phyloP scores from a whole-genome alignment of 2,113 vertebrate genomes.

The Rhegmatorhina hoffmannsi region DNA sequence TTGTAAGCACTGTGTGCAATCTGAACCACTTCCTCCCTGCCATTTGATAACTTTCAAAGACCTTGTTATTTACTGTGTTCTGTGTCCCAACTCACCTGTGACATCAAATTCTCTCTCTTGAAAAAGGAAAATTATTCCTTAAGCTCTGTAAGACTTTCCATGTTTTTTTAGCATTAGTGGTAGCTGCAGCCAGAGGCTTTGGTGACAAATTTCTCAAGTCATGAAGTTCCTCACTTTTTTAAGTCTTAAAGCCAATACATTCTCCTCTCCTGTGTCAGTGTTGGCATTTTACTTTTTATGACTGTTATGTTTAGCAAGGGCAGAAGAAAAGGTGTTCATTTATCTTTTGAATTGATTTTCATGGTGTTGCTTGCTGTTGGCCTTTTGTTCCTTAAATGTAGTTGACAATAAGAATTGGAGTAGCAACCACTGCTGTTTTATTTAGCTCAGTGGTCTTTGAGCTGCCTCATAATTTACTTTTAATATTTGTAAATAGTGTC shows the following conservation, averaged over 20 bases:
- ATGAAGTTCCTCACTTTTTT: not conserved
- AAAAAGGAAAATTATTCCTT: not conserved
- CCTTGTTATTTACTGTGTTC: not conserved
- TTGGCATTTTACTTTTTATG: slow-evolving; percentile 23
- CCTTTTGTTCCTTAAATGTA: not conserved
- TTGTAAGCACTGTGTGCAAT: not conserved
- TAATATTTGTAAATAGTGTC: slow-evolving; percentile 44
- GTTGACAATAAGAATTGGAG: not conserved
- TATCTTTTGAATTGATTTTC: slow-evolving; percentile 12
- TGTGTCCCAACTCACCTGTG: not conserved
- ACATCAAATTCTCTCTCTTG: not conserved
- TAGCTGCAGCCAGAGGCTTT: not conserved
- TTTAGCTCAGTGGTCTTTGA: not conserved
- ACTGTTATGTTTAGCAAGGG: not conserved
- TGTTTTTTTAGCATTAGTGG: not conserved
- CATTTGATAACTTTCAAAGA: not conserved
- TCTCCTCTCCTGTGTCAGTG: not conserved
- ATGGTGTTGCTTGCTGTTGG: not conserved
- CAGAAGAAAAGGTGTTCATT: not conserved
- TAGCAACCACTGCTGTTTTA: not conserved
- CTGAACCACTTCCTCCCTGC: not conserved
- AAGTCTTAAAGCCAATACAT: not conserved
- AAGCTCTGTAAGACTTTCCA: not conserved
- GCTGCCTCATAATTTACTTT: not conserved
- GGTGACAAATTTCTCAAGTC: not conserved